Evolutionary conservation across 2,888 invertebrate genomes (phyloP).

Genomic region (Oeneis ivallda): DNA sequence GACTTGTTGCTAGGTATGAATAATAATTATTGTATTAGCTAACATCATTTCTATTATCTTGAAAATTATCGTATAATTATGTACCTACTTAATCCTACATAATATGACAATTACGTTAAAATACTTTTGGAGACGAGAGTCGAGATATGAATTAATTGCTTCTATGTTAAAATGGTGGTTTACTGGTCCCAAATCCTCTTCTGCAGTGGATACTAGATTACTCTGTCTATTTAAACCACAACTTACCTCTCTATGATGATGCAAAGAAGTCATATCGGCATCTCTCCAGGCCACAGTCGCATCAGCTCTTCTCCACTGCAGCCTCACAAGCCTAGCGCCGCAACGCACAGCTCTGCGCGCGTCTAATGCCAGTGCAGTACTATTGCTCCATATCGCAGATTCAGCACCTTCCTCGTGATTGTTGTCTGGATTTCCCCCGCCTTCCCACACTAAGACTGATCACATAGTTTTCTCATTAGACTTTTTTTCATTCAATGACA

Average conservation of each 20-base stretch:
- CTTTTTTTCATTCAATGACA: too few species aligned
- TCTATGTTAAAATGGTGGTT: not conserved
- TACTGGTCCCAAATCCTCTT: not conserved
- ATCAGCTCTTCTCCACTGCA: slow-evolving; percentile 73
- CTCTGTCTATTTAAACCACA: not conserved
- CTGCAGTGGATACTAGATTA: not conserved
- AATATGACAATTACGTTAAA: too few species aligned
- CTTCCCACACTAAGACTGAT: slow-evolving; percentile 74
- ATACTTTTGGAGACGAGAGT: too few species aligned
- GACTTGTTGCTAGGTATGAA: too few species aligned
- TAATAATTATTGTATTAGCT: too few species aligned
- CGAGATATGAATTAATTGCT: too few species aligned
- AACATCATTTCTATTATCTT: too few species aligned
- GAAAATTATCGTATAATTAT: too few species aligned
- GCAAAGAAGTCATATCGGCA: slow-evolving; percentile 69
- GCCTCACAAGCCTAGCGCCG: slow-evolving; percentile 68
- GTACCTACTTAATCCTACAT: too few species aligned
- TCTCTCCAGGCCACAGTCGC: slow-evolving; percentile 67
- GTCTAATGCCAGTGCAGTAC: slow-evolving; percentile 71
- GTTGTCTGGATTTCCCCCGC: slow-evolving; percentile 60
- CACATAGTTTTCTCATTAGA: not conserved
- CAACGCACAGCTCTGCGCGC: slow-evolving; percentile 72
- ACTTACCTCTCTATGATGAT: slow-evolving; percentile 70
- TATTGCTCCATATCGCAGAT: slow-evolving; percentile 76
- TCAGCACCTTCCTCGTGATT: slow-evolving; percentile 63